phyloP scores from a whole-genome alignment of 2,113 vertebrate species.

The Acanthisitta chloris region DNA sequence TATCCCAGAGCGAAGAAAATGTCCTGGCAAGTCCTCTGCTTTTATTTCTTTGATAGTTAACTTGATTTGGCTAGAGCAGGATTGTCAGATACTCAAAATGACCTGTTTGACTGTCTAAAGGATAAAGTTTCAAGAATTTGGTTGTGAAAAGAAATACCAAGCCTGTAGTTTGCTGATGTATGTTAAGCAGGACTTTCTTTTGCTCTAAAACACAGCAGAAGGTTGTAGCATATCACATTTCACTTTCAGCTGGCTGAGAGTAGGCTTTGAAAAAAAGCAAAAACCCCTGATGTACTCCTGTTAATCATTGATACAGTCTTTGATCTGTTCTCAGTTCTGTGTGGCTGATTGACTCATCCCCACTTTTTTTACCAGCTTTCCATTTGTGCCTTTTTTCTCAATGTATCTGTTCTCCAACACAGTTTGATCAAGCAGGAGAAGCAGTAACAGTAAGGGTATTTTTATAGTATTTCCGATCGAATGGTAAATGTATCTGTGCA shows the following conservation, averaged over 20 bases:
- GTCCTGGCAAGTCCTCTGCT: background rate
- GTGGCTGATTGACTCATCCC: background rate
- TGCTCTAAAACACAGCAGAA: background rate
- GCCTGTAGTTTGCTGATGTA: background rate
- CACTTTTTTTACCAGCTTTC: background rate
- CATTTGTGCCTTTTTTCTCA: background rate
- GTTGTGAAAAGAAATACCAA: background rate
- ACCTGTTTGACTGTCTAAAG: background rate
- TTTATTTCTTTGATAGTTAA: background rate
- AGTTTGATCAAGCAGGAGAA: background rate
- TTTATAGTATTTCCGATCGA: background rate
- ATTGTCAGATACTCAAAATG: constrained; percentile 1
- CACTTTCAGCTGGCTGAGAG: background rate
- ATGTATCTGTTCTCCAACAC: background rate
- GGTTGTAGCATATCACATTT: background rate
- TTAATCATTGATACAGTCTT: constrained; percentile 20
- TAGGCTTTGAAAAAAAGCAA: background rate
- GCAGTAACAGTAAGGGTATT: background rate
- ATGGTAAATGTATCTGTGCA: background rate
- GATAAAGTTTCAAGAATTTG: background rate
- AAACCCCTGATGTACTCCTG: background rate
- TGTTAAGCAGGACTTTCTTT: background rate
- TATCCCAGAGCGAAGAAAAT: background rate
- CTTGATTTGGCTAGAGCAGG: background rate
- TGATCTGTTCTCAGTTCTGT: constrained; percentile 8